A percentile compares a stretch with the other conserved stretches of the same genome.
phyloP scores from a whole-genome alignment of 2,113 vertebrate species.

The Laticauda colubrina region DNA sequence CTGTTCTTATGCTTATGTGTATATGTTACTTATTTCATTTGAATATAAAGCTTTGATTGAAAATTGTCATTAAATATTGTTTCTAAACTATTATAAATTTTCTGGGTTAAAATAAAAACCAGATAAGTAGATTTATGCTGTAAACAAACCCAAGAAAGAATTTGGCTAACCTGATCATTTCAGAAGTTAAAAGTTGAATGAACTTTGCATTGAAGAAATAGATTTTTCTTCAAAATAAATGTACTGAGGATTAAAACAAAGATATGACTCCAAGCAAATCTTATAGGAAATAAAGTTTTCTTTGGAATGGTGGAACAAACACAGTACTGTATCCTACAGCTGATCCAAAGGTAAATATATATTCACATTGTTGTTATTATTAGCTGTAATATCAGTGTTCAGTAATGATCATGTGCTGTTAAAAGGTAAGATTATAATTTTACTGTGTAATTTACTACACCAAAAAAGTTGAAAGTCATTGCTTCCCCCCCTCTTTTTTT shows the following conservation, averaged over 20 bases:
- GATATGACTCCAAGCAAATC: neutral
- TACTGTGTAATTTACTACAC: neutral
- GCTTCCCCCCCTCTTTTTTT: neutral
- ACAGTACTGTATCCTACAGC: neutral
- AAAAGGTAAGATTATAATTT: neutral
- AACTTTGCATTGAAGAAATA: neutral
- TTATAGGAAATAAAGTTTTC: slow-evolving; percentile 25
- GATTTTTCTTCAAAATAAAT: slow-evolving; percentile 7
- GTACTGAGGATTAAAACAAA: slow-evolving; percentile 43
- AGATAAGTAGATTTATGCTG: neutral
- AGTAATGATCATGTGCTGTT: slow-evolving; percentile 20
- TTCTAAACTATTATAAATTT: neutral
- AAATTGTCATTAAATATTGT: neutral
- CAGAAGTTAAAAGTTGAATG: neutral
- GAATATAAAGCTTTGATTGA: neutral
- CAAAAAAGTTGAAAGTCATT: too few species aligned
- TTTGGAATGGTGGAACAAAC: slow-evolving; percentile 34
- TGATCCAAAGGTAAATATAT: neutral
- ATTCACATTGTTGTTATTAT: neutral
- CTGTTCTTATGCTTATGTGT: neutral
- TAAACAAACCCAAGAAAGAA: neutral
- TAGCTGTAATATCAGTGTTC: neutral
- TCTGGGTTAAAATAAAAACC: neutral
- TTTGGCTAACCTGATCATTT: neutral
- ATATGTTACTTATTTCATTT: neutral